Percentiles rank a stretch among this genome's conserved stretches.
phyloP scores from a whole-genome alignment of 1,140 invertebrate species.

The Ceratitis capitata region DNA sequence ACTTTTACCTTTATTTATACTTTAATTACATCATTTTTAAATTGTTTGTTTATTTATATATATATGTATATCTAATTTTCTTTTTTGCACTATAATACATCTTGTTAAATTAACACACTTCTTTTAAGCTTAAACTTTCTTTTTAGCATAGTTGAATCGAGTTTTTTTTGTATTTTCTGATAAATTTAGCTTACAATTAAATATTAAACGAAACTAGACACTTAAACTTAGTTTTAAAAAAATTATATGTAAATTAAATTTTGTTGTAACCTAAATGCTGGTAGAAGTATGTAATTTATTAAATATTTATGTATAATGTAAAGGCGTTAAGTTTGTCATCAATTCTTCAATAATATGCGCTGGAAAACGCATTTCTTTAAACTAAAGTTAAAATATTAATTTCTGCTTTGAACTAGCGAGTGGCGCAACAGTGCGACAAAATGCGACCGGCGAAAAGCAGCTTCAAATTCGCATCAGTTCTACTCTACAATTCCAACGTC shows the following conservation, averaged over 20 bases:
- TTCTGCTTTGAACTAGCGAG: background rate
- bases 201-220: slow-evolving; percentile 26
- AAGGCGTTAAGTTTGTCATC: slow-evolving; percentile 27
- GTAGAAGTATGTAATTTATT: too few relatives aligned
- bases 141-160: slow-evolving; percentile 19
- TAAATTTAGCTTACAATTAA: slow-evolving; percentile 23
- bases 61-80: too few relatives aligned
- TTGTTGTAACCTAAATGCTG: background rate
- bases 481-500: too few relatives aligned
- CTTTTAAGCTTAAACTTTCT: slow-evolving; percentile 11
- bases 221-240: slow-evolving; percentile 32
- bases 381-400: background rate
- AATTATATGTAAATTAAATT: background rate
- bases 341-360: background rate
- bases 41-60: too few relatives aligned
- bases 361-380: background rate
- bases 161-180: background rate
- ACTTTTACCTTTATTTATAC: background rate
- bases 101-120: slow-evolving; percentile 22
- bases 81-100: slow-evolving; percentile 38
- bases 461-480: too few relatives aligned
- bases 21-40: too few relatives aligned
- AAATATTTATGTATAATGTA: slow-evolving; percentile 6
- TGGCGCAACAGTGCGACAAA: background rate
- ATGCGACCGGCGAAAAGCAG: too few relatives aligned